phyloP scores from a whole-genome alignment of 1,140 invertebrate genomes.

The Solenopsis fugax region DNA sequence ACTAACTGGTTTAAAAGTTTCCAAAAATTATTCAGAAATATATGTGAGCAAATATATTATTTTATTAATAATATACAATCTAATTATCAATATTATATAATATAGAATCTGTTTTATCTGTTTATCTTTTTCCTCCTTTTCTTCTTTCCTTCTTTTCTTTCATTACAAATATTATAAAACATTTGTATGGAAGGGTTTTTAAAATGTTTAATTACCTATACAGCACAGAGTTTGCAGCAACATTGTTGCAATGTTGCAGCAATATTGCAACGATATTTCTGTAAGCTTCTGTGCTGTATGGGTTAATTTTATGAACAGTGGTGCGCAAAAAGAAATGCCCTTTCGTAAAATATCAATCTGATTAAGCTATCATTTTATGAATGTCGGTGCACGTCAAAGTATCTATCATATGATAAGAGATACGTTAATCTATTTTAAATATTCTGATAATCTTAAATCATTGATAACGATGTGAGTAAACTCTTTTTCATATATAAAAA shows the following conservation, averaged over 20 bases:
- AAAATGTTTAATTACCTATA: not conserved
- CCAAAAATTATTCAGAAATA: not conserved
- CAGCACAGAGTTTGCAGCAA: too few relatives aligned
- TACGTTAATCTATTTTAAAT: slow-evolving; percentile 32
- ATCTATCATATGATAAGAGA: not conserved
- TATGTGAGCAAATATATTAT: not conserved
- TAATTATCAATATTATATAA: not conserved
- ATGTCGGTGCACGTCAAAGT: not conserved
- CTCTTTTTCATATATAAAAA: slow-evolving; percentile 5
- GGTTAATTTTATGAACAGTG: not conserved
- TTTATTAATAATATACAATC: not conserved
- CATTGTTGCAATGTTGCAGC: too few relatives aligned
- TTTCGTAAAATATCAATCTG: not conserved
- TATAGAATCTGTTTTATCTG: not conserved
- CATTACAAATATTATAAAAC: not conserved
- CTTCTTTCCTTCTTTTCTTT: not conserved
- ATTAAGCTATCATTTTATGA: slow-evolving; percentile 6
- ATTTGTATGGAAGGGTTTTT: not conserved
- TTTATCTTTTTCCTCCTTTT: not conserved
- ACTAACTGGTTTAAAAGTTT: not conserved
- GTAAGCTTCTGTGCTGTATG: too few relatives aligned
- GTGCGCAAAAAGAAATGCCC: not conserved
- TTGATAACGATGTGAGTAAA: slow-evolving; percentile 1
- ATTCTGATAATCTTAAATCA: slow-evolving; percentile 1
- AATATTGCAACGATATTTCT: too few relatives aligned